A percentile compares a stretch with the other conserved stretches of the same genome.
These are phyloP conservation scores for Agapornis canus DNA, from an alignment of 2,797 vertebrate species.

Conservation along the genomic window DNA sequence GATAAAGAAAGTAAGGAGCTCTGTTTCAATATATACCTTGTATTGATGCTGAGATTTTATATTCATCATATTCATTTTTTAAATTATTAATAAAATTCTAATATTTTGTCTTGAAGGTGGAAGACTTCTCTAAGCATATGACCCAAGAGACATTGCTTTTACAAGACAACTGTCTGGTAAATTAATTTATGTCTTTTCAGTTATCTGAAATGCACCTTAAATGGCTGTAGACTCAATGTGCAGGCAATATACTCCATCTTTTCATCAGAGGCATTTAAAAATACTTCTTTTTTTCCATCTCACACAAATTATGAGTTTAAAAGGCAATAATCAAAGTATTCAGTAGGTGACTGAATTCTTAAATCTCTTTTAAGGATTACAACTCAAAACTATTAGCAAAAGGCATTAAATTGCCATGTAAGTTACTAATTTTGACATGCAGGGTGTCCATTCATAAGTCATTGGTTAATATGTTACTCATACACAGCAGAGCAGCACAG, in stretches of 20 bases:
- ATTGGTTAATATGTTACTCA: background rate
- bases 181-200: background rate
- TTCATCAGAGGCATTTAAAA: background rate
- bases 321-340: background rate
- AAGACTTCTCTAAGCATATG: conserved; percentile 82
- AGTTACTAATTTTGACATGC: background rate
- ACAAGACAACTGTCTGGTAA: conserved; percentile 85
- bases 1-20: conserved; percentile 79
- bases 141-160: conserved; percentile 67
- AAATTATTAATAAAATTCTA: background rate
- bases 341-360: background rate
- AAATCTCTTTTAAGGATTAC: background rate
- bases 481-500: background rate
- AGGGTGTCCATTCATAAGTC: background rate
- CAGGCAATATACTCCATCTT: background rate
- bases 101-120: conserved; percentile 78
- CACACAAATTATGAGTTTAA: background rate
- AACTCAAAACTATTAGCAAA: background rate
- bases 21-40: background rate
- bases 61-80: background rate
- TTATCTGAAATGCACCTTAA: background rate
- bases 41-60: background rate
- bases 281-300: background rate
- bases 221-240: background rate
- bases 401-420: background rate